A percentile compares a stretch with the other conserved stretches of the same genome.
phyloP scores from a whole-genome alignment of 2,888 invertebrate genomes.

The Brenthis daphne region DNA sequence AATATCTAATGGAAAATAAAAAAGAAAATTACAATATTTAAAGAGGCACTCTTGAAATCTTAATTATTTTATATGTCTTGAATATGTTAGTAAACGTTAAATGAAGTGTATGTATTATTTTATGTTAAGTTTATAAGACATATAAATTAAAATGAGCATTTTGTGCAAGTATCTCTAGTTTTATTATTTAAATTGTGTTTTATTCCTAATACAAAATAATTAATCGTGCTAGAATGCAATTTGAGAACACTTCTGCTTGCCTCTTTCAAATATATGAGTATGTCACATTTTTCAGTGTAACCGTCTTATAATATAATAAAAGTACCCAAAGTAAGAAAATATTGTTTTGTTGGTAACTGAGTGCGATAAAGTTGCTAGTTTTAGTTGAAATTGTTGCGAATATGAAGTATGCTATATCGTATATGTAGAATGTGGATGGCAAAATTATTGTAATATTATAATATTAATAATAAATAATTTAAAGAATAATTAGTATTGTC shows the following conservation, averaged over 20 bases:
- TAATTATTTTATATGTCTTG: too few relatives aligned
- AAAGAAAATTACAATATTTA: too few relatives aligned
- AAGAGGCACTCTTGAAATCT: too few relatives aligned
- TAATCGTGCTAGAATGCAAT: not conserved
- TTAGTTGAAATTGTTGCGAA: not conserved
- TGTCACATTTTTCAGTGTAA: conserved; percentile 5
- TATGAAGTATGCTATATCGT: not conserved
- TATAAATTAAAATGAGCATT: too few relatives aligned
- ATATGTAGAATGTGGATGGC: not conserved
- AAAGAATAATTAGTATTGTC: not conserved
- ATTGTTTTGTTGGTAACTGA: not conserved
- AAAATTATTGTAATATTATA: conserved; percentile 7
- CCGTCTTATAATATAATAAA: too few relatives aligned
- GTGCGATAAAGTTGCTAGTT: not conserved
- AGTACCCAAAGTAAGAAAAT: not conserved
- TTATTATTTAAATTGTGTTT: not conserved
- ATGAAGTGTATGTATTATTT: too few relatives aligned
- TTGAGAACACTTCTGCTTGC: conserved; percentile 1
- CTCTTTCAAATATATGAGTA: not conserved
- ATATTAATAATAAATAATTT: conserved; percentile 2
- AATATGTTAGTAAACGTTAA: too few relatives aligned
- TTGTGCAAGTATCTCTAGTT: too few relatives aligned
- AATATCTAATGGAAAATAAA: too few relatives aligned
- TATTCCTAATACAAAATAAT: not conserved
- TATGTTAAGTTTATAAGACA: too few relatives aligned